A percentile compares a stretch with the other conserved stretches of the same genome.
These are phyloP conservation scores for Phengaris alcon DNA, from an alignment of 2,888 invertebrate species.

Conservation along the genomic window DNA sequence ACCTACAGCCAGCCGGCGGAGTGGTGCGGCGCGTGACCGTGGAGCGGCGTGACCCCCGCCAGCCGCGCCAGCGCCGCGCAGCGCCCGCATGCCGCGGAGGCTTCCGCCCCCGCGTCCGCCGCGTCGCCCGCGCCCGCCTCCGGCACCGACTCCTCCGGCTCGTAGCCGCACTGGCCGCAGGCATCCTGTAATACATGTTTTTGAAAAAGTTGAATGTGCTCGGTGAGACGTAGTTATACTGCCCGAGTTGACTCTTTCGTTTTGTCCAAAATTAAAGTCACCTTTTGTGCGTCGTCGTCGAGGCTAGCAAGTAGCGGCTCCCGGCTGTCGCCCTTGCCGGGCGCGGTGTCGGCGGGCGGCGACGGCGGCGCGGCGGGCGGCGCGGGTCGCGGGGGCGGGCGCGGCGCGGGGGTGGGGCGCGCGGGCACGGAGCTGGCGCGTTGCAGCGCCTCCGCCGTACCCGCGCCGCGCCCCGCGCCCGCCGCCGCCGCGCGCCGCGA, in stretches of 20 bases:
- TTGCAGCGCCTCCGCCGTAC: slow-evolving; percentile 49
- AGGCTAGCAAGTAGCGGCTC: slow-evolving; percentile 82
- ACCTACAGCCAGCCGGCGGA: slow-evolving; percentile 84
- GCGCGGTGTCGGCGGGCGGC: slow-evolving; percentile 37
- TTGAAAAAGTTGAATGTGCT: no score
- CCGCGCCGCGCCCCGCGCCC: slow-evolving; percentile 50
- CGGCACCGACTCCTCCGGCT: slow-evolving; percentile 35
- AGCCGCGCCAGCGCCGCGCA: slow-evolving; percentile 82
- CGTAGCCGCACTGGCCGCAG: slow-evolving; percentile 42
- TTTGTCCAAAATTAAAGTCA: no score
- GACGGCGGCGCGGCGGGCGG: slow-evolving; percentile 44
- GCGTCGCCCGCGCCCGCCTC: slow-evolving; percentile 30
- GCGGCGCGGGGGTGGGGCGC: slow-evolving; percentile 58
- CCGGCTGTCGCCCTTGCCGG: slow-evolving; percentile 68
- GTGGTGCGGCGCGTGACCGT: slow-evolving; percentile 83
- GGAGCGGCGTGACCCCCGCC: slow-evolving; percentile 86
- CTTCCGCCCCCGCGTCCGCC: slow-evolving; percentile 36
- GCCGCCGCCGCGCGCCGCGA: slow-evolving; percentile 78
- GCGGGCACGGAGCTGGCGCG: slow-evolving; percentile 63
- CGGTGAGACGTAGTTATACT: no score
- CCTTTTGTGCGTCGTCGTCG: slow-evolving; percentile 73
- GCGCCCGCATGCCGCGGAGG: slow-evolving; percentile 64
- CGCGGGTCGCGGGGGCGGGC: slow-evolving; percentile 49
- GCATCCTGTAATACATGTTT: slow-evolving; percentile 34
- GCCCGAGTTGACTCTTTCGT: no score